Percentiles rank a stretch among this genome's conserved stretches.
Conservation (phyloP, 2,888 invertebrate genomes). For the Hirtodrosophila trivittata region DNA sequence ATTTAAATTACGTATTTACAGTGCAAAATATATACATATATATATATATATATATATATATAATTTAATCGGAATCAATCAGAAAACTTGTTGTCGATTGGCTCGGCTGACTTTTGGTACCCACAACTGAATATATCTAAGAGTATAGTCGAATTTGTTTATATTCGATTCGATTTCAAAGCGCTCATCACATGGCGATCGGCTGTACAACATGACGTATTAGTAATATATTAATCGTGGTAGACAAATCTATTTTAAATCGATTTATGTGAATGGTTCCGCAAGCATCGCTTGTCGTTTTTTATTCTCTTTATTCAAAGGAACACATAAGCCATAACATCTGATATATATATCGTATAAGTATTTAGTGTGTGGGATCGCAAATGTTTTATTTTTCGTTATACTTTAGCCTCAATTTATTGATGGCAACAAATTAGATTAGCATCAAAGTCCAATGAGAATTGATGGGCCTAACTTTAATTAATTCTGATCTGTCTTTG, state of each 20-base stretch:
- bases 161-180: conserved; percentile 12
- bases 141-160: conserved; percentile 9
- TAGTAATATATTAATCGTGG: conserved; percentile 46
- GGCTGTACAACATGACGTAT: conserved; percentile 59
- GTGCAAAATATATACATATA: conserved; percentile 5
- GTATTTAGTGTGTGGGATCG: too few species aligned
- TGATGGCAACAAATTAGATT: conserved; percentile 51
- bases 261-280: conserved; percentile 47
- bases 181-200: conserved; percentile 53
- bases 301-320: conserved; percentile 25
- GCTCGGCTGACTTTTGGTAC: conserved; percentile 47
- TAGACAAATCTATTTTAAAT: conserved; percentile 67
- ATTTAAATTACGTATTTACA: conserved; percentile 40
- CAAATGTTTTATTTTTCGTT: conserved; percentile 6
- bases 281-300: conserved; percentile 39
- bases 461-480: conserved; percentile 38
- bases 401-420: conserved; percentile 27
- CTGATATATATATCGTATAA: too few species aligned
- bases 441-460: conserved; percentile 43
- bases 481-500: conserved; percentile 25
- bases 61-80: conserved; percentile 49
- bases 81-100: conserved; percentile 30
- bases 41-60: background rate
- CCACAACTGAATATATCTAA: conserved; percentile 9
- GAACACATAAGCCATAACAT: background rate